Evolutionary conservation across 2,113 vertebrate genomes (phyloP).

Genomic region (Pristiophorus japonicus): DNA sequence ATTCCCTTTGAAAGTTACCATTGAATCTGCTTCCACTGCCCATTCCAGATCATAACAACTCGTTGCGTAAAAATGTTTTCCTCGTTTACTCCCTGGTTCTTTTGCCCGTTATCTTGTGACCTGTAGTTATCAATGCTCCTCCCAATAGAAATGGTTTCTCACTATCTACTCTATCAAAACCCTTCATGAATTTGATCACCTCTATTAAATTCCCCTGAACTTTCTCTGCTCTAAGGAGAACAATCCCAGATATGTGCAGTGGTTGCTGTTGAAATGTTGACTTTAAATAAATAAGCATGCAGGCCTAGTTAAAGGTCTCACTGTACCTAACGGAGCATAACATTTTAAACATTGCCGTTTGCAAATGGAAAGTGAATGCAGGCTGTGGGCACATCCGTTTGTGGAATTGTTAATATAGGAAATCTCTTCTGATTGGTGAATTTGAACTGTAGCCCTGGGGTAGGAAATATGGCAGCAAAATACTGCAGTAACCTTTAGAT

Average conservation of each 20-base stretch:
- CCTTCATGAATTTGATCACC: neutral
- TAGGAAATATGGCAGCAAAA: neutral
- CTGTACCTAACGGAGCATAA: neutral
- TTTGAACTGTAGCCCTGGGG: neutral
- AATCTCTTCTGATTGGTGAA: neutral
- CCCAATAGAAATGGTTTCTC: neutral
- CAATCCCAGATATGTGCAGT: neutral
- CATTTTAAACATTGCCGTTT: neutral
- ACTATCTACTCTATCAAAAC: neutral
- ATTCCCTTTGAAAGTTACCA: neutral
- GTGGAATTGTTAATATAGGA: neutral
- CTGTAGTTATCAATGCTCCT: neutral
- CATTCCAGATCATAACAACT: neutral
- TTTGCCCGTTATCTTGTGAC: neutral
- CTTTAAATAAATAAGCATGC: neutral
- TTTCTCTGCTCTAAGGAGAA: neutral
- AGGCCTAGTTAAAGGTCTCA: neutral
- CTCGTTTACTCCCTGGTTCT: neutral
- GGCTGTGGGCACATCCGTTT: neutral
- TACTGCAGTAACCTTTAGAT: slow-evolving; percentile 17
- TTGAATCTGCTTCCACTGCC: neutral
- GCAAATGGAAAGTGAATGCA: neutral
- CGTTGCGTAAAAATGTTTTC: neutral
- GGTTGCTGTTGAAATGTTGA: neutral
- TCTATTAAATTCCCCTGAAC: neutral